Evolutionary conservation across 2,113 vertebrate genomes (phyloP).

Genomic region (Hepsetus odoe): DNA sequence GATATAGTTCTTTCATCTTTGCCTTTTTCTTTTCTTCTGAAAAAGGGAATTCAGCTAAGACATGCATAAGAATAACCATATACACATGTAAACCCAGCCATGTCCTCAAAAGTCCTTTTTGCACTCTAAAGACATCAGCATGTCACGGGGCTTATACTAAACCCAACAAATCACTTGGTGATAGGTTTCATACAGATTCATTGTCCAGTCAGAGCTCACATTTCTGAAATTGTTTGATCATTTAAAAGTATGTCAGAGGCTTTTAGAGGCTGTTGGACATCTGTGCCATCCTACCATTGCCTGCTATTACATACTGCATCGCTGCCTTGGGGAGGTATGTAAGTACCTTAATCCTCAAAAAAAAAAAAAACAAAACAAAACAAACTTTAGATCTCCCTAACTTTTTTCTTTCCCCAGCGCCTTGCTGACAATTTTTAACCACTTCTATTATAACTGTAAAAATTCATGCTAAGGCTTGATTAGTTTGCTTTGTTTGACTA

Average conservation of each 20-base stretch:
- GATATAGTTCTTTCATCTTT: constrained; percentile 36
- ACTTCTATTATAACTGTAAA: constrained; percentile 50
- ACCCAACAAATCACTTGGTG: neutral
- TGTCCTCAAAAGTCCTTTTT: neutral
- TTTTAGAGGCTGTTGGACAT: neutral
- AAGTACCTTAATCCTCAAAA: neutral
- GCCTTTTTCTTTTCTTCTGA: constrained; percentile 19
- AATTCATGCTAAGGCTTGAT: constrained; percentile 39
- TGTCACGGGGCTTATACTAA: constrained; percentile 20
- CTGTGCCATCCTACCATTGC: neutral
- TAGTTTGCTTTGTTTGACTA: constrained; percentile 54
- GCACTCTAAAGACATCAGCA: constrained; percentile 21
- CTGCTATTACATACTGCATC: constrained; percentile 22
- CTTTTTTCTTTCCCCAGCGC: constrained; percentile 42
- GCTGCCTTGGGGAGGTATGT: constrained; percentile 26
- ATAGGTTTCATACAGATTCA: neutral
- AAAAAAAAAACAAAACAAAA: neutral
- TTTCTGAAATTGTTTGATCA: neutral
- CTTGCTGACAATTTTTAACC: constrained; percentile 48
- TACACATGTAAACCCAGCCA: constrained; percentile 32
- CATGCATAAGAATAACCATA: constrained; percentile 51
- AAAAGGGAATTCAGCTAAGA: constrained; percentile 30
- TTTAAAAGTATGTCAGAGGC: neutral
- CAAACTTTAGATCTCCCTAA: no score
- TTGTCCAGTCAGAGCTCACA: constrained; percentile 13